Percentiles rank a stretch among this genome's conserved stretches.
Evolutionary conservation across 2,888 invertebrate genomes (phyloP).

Genomic region (Notodonta ziczac): DNA sequence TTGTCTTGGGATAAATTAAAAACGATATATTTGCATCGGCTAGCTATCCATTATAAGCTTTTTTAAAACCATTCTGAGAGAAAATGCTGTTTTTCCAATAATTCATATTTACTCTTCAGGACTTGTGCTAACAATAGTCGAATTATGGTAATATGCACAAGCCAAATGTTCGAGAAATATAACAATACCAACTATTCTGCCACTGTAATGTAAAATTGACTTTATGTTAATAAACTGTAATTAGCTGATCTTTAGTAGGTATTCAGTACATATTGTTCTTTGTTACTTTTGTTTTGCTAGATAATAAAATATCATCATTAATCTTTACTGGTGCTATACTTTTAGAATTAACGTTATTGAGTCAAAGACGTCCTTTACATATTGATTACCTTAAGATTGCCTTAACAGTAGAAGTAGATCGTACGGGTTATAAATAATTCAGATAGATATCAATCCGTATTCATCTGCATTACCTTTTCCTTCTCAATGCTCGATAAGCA

Average conservation of each 20-base stretch:
- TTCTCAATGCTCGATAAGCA: no score
- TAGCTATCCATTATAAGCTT: slow-evolving; percentile 3
- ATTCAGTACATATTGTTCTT: background rate
- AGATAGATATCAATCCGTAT: no score
- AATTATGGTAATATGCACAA: slow-evolving; percentile 40
- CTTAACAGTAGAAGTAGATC: no score
- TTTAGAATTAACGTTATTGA: background rate
- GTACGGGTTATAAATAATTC: no score
- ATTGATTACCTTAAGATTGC: background rate
- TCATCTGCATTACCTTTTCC: no score
- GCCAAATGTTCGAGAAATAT: slow-evolving; percentile 42
- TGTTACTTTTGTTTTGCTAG: background rate
- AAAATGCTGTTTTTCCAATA: background rate
- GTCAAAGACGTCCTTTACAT: background rate
- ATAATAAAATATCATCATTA: background rate
- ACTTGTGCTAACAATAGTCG: slow-evolving; percentile 24
- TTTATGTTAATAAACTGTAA: slow-evolving; percentile 5
- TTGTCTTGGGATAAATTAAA: no score
- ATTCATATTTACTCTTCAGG: slow-evolving; percentile 14
- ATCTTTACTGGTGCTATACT: background rate
- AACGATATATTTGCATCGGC: background rate
- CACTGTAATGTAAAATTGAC: background rate
- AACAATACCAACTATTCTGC: slow-evolving; percentile 13
- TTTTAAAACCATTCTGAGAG: background rate
- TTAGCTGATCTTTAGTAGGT: slow-evolving; percentile 7